These are phyloP conservation scores for Brachyalestes nurse DNA, from an alignment of 2,797 vertebrate species.

Conservation along the genomic window DNA sequence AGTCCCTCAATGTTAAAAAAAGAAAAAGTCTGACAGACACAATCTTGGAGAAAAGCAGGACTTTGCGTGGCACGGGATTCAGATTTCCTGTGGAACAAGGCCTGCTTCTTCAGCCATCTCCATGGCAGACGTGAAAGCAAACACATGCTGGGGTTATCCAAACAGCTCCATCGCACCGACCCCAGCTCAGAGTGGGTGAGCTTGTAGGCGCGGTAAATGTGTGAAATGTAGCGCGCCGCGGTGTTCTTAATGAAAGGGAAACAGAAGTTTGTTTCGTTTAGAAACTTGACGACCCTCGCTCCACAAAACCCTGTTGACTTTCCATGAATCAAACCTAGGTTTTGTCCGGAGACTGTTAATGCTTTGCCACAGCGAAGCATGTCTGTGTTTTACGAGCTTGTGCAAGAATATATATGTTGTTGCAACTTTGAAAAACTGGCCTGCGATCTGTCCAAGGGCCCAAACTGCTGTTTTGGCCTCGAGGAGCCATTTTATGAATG, in stretches of 20 bases:
- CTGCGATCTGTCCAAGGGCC: constrained; percentile 18
- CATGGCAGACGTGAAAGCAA: constrained; percentile 72
- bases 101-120: constrained; percentile 64
- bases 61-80: constrained; percentile 50
- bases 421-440: constrained; percentile 39
- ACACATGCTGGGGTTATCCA: constrained; percentile 73
- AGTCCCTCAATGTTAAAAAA: constrained; percentile 25
- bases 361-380: neutral
- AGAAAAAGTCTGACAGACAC: constrained; percentile 22
- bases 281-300: constrained; percentile 51
- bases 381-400: constrained; percentile 41
- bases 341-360: constrained; percentile 29
- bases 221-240: constrained; percentile 70
- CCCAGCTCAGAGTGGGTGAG: constrained; percentile 43
- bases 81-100: constrained; percentile 66
- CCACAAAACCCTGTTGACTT: constrained; percentile 52
- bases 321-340: constrained; percentile 47
- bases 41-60: constrained; percentile 33
- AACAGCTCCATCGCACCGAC: constrained; percentile 60
- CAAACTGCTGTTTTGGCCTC: constrained; percentile 40
- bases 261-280: constrained; percentile 57
- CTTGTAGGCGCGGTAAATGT: constrained; percentile 59
- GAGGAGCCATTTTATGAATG: constrained; percentile 43
- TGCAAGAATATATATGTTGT: constrained; percentile 38
- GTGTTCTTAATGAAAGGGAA: constrained; percentile 56